Evolutionary conservation across 2,888 invertebrate species (phyloP).

Genomic region (Andrena minutula): DNA sequence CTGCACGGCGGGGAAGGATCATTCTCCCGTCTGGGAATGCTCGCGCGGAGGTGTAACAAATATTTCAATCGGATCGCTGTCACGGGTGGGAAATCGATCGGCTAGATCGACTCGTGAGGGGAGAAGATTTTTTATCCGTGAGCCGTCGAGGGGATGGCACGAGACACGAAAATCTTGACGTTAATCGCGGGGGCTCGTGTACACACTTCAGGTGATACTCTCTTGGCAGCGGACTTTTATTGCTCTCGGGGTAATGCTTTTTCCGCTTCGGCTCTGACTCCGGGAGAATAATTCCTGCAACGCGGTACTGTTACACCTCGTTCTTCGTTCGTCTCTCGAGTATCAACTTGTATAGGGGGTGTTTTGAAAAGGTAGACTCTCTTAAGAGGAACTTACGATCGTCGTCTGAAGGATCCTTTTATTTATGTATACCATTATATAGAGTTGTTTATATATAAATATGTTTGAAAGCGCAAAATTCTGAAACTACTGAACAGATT

Average conservation of each 20-base stretch:
- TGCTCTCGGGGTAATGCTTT: slow-evolving; percentile 62
- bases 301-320: slow-evolving; percentile 25
- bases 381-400: not conserved
- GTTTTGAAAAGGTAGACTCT: not conserved
- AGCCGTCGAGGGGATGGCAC: slow-evolving; percentile 22
- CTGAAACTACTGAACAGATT: no score
- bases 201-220: slow-evolving; percentile 60
- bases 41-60: slow-evolving; percentile 6
- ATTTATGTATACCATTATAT: no score
- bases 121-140: slow-evolving; percentile 2
- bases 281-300: slow-evolving; percentile 58
- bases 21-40: slow-evolving; percentile 6
- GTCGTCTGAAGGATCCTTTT: no score
- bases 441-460: no score
- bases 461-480: no score
- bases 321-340: not conserved
- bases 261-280: slow-evolving; percentile 52
- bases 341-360: not conserved
- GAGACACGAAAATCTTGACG: slow-evolving; percentile 53
- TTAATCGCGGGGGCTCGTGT: slow-evolving; percentile 62
- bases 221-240: slow-evolving; percentile 64
- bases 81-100: not conserved
- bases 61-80: slow-evolving; percentile 14
- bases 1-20: not conserved
- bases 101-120: not conserved